Evolutionary conservation across 2,113 vertebrate genomes (phyloP).

Genomic region (Apus apus): DNA sequence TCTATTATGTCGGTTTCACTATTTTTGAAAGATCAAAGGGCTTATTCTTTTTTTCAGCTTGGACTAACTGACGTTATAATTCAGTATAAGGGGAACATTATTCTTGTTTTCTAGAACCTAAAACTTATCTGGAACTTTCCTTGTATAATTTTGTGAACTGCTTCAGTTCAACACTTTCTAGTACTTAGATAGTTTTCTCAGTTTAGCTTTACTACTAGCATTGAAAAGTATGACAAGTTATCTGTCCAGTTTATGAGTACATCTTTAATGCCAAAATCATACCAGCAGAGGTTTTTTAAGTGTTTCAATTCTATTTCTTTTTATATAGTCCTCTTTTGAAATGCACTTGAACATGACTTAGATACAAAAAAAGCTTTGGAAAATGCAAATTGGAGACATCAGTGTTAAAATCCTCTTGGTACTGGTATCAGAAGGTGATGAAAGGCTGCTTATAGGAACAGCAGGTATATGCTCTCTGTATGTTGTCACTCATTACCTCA

Average conservation of each 20-base stretch:
- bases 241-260: not conserved
- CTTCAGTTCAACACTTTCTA: not conserved
- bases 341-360: not conserved
- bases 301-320: not conserved
- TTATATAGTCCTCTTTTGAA: not conserved
- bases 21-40: not conserved
- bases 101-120: not conserved
- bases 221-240: not conserved
- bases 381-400: not conserved
- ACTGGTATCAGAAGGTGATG: not conserved
- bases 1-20: not conserved
- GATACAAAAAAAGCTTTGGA: not conserved
- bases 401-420: not conserved
- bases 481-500: not conserved
- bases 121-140: not conserved
- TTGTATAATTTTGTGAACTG: not conserved
- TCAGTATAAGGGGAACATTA: not conserved
- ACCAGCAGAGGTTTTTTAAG: not conserved
- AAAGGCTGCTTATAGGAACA: not conserved
- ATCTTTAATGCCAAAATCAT: not conserved
- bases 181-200: not conserved
- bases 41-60: not conserved
- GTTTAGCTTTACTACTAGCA: not conserved
- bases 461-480: not conserved
- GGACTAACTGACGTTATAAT: not conserved